These are phyloP conservation scores for Forbesichthys papilliferus DNA, from an alignment of 2,113 vertebrate species.

Conservation along the genomic window DNA sequence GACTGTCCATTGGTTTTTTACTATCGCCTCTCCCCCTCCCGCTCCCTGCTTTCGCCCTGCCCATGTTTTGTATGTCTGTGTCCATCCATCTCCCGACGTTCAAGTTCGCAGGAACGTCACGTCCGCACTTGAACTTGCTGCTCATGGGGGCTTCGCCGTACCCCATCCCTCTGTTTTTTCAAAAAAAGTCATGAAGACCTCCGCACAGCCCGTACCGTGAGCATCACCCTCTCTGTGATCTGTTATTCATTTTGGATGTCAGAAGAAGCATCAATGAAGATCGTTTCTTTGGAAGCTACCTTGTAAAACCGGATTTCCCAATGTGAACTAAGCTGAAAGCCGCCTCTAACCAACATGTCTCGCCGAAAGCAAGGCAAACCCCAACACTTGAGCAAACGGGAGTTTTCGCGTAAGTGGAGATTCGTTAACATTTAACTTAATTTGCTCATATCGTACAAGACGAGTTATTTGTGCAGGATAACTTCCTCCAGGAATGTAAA, in stretches of 20 bases:
- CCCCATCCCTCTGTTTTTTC: slow-evolving; percentile 71
- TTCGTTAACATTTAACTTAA: slow-evolving; percentile 63
- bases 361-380: slow-evolving; percentile 99
- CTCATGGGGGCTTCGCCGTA: slow-evolving; percentile 91
- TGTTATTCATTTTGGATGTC: slow-evolving; percentile 91
- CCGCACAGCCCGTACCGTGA: slow-evolving; percentile 88
- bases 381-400: slow-evolving; percentile 99
- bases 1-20: slow-evolving; percentile 92
- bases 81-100: slow-evolving; percentile 98
- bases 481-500: slow-evolving; percentile 39
- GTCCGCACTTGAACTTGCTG: slow-evolving; percentile 99
- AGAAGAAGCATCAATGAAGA: slow-evolving; percentile 96
- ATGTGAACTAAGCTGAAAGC: slow-evolving; percentile 73
- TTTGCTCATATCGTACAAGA: slow-evolving; percentile 26
- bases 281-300: slow-evolving; percentile 91
- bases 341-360: slow-evolving; percentile 92
- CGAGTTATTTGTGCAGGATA: background rate
- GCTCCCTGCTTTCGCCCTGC: slow-evolving; percentile 85
- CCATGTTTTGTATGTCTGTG: slow-evolving; percentile 91
- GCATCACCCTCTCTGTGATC: slow-evolving; percentile 90
- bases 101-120: slow-evolving; percentile 99
- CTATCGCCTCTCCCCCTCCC: slow-evolving; percentile 81
- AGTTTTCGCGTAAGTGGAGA: slow-evolving; percentile 97
- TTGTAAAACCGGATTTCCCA: slow-evolving; percentile 77
- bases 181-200: slow-evolving; percentile 91